These are phyloP conservation scores for Forpus xanthops DNA, from an alignment of 2,797 vertebrate species.

Conservation along the genomic window DNA sequence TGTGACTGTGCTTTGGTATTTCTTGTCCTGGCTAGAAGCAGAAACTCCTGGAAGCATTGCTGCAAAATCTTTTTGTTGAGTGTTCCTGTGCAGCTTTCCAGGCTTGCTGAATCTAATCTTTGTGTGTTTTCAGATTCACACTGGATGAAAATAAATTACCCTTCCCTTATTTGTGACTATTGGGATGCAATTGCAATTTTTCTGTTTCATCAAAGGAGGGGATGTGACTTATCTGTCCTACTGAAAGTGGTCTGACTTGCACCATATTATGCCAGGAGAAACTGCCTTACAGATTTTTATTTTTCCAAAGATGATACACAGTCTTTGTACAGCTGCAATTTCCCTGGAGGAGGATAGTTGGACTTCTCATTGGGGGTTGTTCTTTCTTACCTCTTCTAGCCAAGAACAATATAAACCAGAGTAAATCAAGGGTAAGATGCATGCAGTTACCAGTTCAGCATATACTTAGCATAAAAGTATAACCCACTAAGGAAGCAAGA, in stretches of 20 bases:
- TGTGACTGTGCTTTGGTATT: not conserved
- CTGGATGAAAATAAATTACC: not conserved
- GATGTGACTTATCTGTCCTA: not conserved
- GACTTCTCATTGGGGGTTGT: not conserved
- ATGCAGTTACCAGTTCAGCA: not conserved
- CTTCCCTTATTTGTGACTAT: not conserved
- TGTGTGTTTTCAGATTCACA: not conserved
- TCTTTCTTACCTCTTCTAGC: not conserved
- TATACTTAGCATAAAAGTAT: not conserved
- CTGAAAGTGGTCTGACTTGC: not conserved
- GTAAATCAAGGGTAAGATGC: constrained; percentile 4
- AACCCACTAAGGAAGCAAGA: not conserved
- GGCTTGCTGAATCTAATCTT: not conserved
- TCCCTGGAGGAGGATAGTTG: not conserved
- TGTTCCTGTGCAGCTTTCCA: not conserved
- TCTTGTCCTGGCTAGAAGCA: not conserved
- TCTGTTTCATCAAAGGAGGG: not conserved
- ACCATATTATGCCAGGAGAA: not conserved
- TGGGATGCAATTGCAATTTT: not conserved
- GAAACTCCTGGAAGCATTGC: not conserved
- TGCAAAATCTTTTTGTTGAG: not conserved
- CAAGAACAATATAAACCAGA: constrained; percentile 29
- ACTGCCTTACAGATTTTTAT: not conserved
- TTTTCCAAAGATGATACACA: not conserved
- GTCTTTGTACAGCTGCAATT: constrained; percentile 5